Evolutionary conservation across 2,888 invertebrate species (phyloP), one percentile per base, ranked within the genome.

Genomic region (Sthenelais limicola): DNA sequence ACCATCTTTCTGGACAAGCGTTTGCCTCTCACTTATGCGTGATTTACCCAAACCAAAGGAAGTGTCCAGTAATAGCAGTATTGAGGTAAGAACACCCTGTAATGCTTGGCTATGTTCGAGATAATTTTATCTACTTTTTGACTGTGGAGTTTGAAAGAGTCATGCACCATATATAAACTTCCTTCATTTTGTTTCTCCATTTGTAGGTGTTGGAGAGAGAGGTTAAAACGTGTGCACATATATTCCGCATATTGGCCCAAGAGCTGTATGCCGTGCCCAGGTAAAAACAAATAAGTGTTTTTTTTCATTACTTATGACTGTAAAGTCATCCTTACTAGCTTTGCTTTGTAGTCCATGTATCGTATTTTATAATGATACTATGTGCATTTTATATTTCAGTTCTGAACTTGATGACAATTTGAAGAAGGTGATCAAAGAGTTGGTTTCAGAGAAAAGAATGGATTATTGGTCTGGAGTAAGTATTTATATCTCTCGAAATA

Each of bases 391-490:
- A 49, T n/a, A 21, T 49, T 49, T 49, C 5, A 49, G 7, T 49
- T 49, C 24, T 12, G 77, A 75, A 47, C 33, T 77, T 47, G 83
- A 85, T 73, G 75, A 75, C 0, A 83, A 80, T 62, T 77, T 86
- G 56, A 81, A 83, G 80, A 81, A 78, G 32, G 79, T 80, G 21
- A 68, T 85, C 38, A 74, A 79, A 49, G 80, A 80, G n/a, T 66
- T 85, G 4, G 74, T 80, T 21, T 78, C 77, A 4, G 77, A 81
- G 38, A 78, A 79, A 15, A 72, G 84, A 66, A 72, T 85, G 4
- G 76, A 79, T 38, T 83, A 83, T 72, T 85, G 85, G 85, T 85
- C 86, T 24, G 70, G 80, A 76, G 85, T 86, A 68, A 47, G 62
- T 58, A 18, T 49, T 24, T 47, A 21, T 3, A n/a, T 9, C 12